phyloP scores from a whole-genome alignment of 1,140 invertebrate species.

The Drosophila parabipectinata region DNA sequence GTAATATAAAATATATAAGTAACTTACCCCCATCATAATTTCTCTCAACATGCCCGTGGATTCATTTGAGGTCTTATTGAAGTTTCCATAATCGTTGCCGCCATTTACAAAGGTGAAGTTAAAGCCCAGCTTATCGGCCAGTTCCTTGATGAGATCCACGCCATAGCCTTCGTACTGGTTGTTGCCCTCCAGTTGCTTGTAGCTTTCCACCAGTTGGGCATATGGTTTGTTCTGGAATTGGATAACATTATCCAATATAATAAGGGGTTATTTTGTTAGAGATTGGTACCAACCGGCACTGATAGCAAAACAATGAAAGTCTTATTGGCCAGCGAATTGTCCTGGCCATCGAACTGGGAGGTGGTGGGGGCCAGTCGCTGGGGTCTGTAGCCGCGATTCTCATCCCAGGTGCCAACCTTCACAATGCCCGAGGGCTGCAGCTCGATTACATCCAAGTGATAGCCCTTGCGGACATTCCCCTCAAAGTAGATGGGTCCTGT shows the following conservation, averaged over 20 bases:
- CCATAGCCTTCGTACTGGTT: slow-evolving; percentile 93
- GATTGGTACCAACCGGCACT: slow-evolving; percentile 59
- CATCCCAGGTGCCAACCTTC: slow-evolving; percentile 91
- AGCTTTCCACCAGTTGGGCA: slow-evolving; percentile 91
- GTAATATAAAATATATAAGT: background rate
- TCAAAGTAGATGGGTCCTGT: slow-evolving; percentile 94
- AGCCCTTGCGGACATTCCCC: slow-evolving; percentile 91
- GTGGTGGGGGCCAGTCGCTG: slow-evolving; percentile 64
- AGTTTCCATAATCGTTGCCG: slow-evolving; percentile 90
- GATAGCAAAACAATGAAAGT: slow-evolving; percentile 92
- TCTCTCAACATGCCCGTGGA: slow-evolving; percentile 96
- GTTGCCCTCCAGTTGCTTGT: slow-evolving; percentile 89
- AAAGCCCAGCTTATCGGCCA: slow-evolving; percentile 91
- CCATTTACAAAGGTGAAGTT: slow-evolving; percentile 94
- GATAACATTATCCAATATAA: background rate
- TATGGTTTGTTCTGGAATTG: slow-evolving; percentile 90
- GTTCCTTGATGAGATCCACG: slow-evolving; percentile 91
- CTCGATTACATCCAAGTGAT: slow-evolving; percentile 92
- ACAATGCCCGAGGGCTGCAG: slow-evolving; percentile 88
- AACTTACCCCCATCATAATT: slow-evolving; percentile 89
- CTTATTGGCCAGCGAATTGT: slow-evolving; percentile 89
- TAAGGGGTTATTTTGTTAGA: background rate
- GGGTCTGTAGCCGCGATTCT: slow-evolving; percentile 59
- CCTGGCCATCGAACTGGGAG: slow-evolving; percentile 75
- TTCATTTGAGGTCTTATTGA: slow-evolving; percentile 86